phyloP scores from a whole-genome alignment of 64 coral and sea anemone genomes.

The Montipora sp. region DNA sequence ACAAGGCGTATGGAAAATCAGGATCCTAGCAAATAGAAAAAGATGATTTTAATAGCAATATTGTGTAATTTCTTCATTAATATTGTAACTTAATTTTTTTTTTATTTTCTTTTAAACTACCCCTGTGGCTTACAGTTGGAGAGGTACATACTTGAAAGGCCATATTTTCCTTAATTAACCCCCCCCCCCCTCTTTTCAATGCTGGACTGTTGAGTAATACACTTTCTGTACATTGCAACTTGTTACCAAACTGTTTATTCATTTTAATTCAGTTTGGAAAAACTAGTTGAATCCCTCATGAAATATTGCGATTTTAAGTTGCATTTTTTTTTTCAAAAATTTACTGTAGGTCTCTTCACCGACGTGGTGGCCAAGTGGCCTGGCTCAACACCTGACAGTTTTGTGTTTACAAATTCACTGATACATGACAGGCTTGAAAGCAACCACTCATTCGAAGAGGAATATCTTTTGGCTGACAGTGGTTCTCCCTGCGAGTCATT shows the following conservation, averaged over 20 bases:
- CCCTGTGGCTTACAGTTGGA: background rate
- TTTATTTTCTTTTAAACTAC: background rate
- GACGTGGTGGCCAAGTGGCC: background rate
- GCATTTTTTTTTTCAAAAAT: background rate
- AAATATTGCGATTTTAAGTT: background rate
- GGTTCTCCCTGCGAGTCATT: background rate
- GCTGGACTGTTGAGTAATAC: background rate
- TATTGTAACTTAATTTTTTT: too few species aligned
- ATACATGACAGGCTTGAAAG: background rate
- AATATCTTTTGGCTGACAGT: background rate
- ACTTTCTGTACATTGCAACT: background rate
- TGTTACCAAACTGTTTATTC: background rate
- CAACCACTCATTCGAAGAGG: background rate
- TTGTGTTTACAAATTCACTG: background rate
- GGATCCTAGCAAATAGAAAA: too few species aligned
- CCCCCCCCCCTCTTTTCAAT: background rate
- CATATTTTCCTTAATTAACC: too few species aligned
- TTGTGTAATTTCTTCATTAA: too few species aligned
- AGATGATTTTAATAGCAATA: too few species aligned
- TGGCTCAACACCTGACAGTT: background rate
- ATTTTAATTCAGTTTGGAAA: background rate
- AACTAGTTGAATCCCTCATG: background rate
- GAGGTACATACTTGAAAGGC: too few species aligned
- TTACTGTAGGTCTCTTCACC: background rate
- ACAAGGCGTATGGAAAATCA: too few species aligned